Evolutionary conservation across 2,113 vertebrate species (phyloP).

Genomic region (Protobothrops mucrosquamatus): DNA sequence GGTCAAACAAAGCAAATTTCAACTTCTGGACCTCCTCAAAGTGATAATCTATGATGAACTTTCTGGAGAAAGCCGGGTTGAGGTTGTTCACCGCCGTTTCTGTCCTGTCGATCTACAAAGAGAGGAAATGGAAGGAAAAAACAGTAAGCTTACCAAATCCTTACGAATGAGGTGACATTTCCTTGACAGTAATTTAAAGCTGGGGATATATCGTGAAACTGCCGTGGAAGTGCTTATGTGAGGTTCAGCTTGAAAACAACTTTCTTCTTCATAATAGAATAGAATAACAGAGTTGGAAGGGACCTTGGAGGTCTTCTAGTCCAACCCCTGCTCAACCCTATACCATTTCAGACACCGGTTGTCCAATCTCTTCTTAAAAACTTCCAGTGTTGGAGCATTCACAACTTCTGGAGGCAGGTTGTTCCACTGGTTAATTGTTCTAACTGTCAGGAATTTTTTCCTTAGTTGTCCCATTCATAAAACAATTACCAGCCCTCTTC

Average conservation of each 20-base stretch:
- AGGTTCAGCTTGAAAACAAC: background rate
- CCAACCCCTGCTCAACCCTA: no score
- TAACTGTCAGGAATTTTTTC: no score
- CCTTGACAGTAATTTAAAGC: background rate
- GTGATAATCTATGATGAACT: conserved; percentile 93
- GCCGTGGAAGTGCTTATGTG: background rate
- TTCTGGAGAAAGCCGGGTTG: conserved; percentile 93
- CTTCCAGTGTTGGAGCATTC: no score
- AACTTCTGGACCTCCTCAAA: conserved; percentile 98
- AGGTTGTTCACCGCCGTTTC: conserved; percentile 95
- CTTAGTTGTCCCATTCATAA: background rate
- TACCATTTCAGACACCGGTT: no score
- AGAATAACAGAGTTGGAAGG: no score
- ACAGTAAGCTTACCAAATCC: background rate
- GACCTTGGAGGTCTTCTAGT: no score
- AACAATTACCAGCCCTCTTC: background rate
- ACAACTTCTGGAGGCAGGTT: no score
- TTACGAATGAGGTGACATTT: background rate
- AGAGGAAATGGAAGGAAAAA: background rate
- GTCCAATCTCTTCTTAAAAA: no score
- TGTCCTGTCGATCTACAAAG: conserved; percentile 85
- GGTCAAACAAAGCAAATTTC: conserved; percentile 94
- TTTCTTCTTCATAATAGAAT: background rate
- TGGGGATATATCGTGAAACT: no score
- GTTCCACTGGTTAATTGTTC: no score